These are phyloP conservation scores for Eumeta japonica DNA, from an alignment of 1,140 invertebrate genomes.

Conservation along the genomic window DNA sequence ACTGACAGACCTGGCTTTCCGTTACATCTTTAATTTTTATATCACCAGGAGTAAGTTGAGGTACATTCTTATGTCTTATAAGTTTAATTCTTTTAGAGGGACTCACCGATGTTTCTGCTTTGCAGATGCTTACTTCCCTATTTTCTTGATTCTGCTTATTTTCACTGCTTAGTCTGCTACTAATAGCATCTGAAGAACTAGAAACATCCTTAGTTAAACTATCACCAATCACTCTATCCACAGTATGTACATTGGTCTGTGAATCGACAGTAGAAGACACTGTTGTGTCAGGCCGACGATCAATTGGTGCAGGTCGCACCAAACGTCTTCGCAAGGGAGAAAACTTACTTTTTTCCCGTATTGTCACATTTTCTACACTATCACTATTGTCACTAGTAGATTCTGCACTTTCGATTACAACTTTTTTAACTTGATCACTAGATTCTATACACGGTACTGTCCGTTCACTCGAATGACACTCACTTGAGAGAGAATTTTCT, in stretches of 20 bases:
- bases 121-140: slow-evolving; percentile 17
- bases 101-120: slow-evolving; percentile 46
- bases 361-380: slow-evolving; percentile 28
- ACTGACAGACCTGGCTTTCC: slow-evolving; percentile 37
- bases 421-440: slow-evolving; percentile 44
- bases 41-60: background rate
- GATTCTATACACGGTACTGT: slow-evolving; percentile 45
- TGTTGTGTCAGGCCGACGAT: slow-evolving; percentile 41
- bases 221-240: slow-evolving; percentile 29
- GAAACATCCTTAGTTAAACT: slow-evolving; percentile 45
- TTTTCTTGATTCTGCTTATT: background rate
- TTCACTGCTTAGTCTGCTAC: background rate
- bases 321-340: slow-evolving; percentile 34
- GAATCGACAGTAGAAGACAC: slow-evolving; percentile 46
- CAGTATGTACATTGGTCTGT: slow-evolving; percentile 23
- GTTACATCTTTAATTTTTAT: no score
- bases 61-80: slow-evolving; percentile 38
- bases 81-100: slow-evolving; percentile 50
- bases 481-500: slow-evolving; percentile 15
- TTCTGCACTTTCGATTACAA: slow-evolving; percentile 44
- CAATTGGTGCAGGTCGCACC: slow-evolving; percentile 33
- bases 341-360: background rate
- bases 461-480: slow-evolving; percentile 32
- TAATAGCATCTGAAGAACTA: slow-evolving; percentile 47
- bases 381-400: slow-evolving; percentile 47